Base-by-base conservation (phyloP, 1,140 invertebrate genomes). In the Agrilus planipennis region DNA sequence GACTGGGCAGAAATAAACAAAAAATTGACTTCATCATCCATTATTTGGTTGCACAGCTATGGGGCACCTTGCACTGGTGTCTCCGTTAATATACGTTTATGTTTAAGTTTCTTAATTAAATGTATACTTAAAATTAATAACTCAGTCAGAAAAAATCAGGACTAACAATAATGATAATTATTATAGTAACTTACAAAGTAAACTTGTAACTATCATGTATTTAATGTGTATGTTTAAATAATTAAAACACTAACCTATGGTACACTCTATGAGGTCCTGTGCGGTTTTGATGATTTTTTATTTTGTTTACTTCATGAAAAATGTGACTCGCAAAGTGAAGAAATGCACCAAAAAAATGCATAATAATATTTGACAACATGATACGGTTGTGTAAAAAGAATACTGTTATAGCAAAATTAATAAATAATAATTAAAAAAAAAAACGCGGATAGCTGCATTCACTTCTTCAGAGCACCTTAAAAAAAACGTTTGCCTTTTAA, bases 201-300 rank as follows among this genome's bases (percentile, higher is more conserved):
- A n/a, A n/a, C n/a, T 17, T 32, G 19, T 17, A 15, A 32, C 34
- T 42, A 29, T 34, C 41, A 42, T 34, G 25, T 38, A 6, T 42
- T 16, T 42, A 34, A 34, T 42, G 41, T 42, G 34, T 42, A 34
- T 23, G 41, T 35, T 42, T 21, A 12, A 21, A 23, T 10, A n/a
- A 23, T 21, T 16, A 12, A 21, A 15, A 15, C 17, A 21, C 5
- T 21, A 10, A 36, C n/a, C 15, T 16, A 6, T 14, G n/a, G 32
- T 28, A 19, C 12, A n/a, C 37, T 29, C 29, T 25, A 30, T 44
- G 42, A 44, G 42, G 42, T 44, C 39, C 14, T 27, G 36, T 44
- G 42, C 42, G 42, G 42, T 44, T 44, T 30, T 36, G 23, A 36
- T n/a, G 20, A 36, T 21, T 4, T 20, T 16, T 4, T 30, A 12